These are phyloP conservation scores for Malthinus flaveolus DNA, from an alignment of 2,888 invertebrate genomes.

Conservation along the genomic window DNA sequence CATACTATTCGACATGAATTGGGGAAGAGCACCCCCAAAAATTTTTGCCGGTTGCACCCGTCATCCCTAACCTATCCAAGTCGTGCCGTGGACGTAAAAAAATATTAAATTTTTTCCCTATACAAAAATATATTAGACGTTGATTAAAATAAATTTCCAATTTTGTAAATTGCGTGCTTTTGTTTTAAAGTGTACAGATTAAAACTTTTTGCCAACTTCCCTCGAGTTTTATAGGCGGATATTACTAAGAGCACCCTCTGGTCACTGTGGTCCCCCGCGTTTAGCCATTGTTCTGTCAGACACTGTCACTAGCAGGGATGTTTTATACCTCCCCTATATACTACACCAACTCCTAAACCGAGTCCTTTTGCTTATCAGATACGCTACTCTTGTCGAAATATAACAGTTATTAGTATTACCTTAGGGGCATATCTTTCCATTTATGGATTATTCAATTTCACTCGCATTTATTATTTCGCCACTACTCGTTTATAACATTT, in stretches of 20 bases:
- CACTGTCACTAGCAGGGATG: slow-evolving; percentile 32
- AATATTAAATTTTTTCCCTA: neutral
- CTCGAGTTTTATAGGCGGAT: slow-evolving; percentile 26
- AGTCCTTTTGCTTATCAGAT: slow-evolving; percentile 28
- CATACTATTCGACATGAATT: no score
- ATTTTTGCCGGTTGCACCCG: no score
- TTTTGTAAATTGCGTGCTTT: slow-evolving; percentile 11
- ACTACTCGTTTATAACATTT: no score
- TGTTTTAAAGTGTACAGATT: slow-evolving; percentile 26
- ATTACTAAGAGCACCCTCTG: slow-evolving; percentile 26
- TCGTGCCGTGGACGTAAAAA: no score
- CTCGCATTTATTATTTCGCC: slow-evolving; percentile 1
- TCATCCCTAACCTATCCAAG: no score
- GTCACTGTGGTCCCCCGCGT: slow-evolving; percentile 29
- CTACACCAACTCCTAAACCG: neutral
- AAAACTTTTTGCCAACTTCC: slow-evolving; percentile 26
- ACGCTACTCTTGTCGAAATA: slow-evolving; percentile 29
- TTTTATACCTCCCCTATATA: slow-evolving; percentile 22
- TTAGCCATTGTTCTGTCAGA: slow-evolving; percentile 34
- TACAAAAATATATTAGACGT: neutral
- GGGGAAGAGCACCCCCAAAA: no score
- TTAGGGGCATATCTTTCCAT: slow-evolving; percentile 9
- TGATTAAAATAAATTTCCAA: neutral
- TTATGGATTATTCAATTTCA: slow-evolving; percentile 13
- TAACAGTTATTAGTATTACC: slow-evolving; percentile 30